Evolutionary conservation across 2,888 invertebrate genomes (phyloP).

Genomic region (Oligia fasciuncula): DNA sequence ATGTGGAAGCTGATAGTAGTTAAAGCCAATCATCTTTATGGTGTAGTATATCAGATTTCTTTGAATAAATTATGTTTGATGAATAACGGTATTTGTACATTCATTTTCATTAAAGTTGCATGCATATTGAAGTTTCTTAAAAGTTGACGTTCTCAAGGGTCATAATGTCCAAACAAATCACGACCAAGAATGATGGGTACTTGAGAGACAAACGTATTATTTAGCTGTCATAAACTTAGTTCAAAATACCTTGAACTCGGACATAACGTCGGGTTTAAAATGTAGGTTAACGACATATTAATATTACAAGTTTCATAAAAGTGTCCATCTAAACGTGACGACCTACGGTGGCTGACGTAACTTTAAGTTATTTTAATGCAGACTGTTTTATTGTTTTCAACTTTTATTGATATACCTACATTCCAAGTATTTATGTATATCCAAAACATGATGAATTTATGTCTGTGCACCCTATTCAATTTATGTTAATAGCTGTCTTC

Average conservation of each 20-base stretch:
- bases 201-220: conserved; percentile 53
- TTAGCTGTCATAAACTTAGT: conserved; percentile 46
- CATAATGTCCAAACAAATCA: conserved; percentile 23
- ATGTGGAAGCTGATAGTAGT: conserved; percentile 17
- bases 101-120: conserved; percentile 5
- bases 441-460: conserved; percentile 27
- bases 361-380: conserved; percentile 37
- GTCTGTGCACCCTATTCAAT: conserved; percentile 23
- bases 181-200: conserved; percentile 13
- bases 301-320: conserved; percentile 50
- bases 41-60: conserved; percentile 9
- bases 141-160: conserved; percentile 25
- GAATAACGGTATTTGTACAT: conserved; percentile 21
- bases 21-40: conserved; percentile 40
- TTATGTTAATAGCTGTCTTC: neutral
- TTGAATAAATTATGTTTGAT: conserved; percentile 45
- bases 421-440: conserved; percentile 31
- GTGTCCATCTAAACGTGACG: conserved; percentile 46
- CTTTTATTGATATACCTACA: conserved; percentile 51
- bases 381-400: conserved; percentile 49
- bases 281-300: conserved; percentile 67
- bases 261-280: conserved; percentile 30
- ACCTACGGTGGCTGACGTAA: conserved; percentile 46
- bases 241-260: conserved; percentile 62
- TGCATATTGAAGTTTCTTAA: conserved; percentile 11